A percentile compares a stretch with the other conserved stretches of the same genome.
phyloP scores from a whole-genome alignment of 2,113 vertebrate genomes.

The Scopus umbretta region DNA sequence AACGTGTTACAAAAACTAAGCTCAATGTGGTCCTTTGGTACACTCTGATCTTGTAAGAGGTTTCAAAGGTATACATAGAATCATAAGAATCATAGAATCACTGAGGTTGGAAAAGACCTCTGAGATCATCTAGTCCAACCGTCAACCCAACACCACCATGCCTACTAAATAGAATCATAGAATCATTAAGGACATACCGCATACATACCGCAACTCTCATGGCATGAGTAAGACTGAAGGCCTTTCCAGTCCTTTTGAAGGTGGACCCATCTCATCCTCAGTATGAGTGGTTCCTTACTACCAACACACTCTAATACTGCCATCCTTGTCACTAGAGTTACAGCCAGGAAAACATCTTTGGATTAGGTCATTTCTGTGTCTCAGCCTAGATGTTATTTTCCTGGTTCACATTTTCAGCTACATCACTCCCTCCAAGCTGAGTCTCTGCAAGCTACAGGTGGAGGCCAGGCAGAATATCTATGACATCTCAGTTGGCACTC shows the following conservation, averaged over 20 bases:
- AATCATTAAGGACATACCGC: too few relatives aligned
- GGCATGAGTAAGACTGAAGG: background rate
- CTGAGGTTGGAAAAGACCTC: too few relatives aligned
- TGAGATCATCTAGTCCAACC: too few relatives aligned
- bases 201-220: accelerated
- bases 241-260: background rate
- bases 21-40: background rate
- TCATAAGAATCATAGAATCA: too few relatives aligned
- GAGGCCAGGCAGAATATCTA: background rate
- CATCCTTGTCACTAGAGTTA: background rate
- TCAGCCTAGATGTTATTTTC: background rate
- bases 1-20: background rate
- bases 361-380: background rate
- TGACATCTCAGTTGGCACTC: background rate
- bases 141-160: too few relatives aligned
- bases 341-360: background rate
- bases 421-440: background rate
- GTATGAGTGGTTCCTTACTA: background rate
- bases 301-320: background rate
- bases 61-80: too few relatives aligned
- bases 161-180: too few relatives aligned
- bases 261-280: background rate
- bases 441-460: background rate
- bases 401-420: background rate
- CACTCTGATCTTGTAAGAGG: background rate